Base-by-base conservation (phyloP, 2,797 vertebrate genomes). In the Tenualosa thibaudeaui region DNA sequence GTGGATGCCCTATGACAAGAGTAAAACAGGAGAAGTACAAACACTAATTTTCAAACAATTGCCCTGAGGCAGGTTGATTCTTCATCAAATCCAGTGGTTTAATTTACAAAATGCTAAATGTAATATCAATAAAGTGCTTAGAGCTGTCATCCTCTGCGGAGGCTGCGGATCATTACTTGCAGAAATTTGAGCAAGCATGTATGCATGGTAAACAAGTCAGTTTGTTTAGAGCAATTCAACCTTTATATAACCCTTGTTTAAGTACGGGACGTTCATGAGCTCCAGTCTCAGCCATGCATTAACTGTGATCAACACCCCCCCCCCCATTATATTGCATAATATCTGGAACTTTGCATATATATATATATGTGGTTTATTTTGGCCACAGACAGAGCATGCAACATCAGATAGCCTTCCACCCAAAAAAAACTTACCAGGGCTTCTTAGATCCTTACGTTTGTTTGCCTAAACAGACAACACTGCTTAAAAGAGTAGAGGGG, bases 341-440 rank as follows among this genome's bases (percentile, higher is more conserved):
- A 78, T 78, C 71, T 7, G n/a, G 7, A 19, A 43, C 71, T 71
- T 15, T 46, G 37, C 40, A 31, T 31, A 31, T 31, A 31, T 31
- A 31, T 31, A 31, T 31, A 31, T n/a, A n/a, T n/a, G n/a, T n/a
- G n/a, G 17, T 78, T 78, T 78, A 78, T 43, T 78, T 78, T 78
- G 40, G 46, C 19, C 40, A 19, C 37, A 78, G 37, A 78, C 31
- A 78, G 15, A 43, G 37, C 31, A 40, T 17, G 5, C 26, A 43
- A 40, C 65, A 40, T 40, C 68, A 75, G 68, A 40, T 31, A 75
- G 68, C 13, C 7, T 75, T 40, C 13, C 13, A 43, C 15, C 13
- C 12, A 75, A 40, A 75, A 15, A 75, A 17, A 58, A 58, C 56
- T 58, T 58, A n/a, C 22, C 56, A 22, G 17, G 56, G 56, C 19